Evolutionary conservation across 2,888 invertebrate species (phyloP).

Genomic region (Troides helena): DNA sequence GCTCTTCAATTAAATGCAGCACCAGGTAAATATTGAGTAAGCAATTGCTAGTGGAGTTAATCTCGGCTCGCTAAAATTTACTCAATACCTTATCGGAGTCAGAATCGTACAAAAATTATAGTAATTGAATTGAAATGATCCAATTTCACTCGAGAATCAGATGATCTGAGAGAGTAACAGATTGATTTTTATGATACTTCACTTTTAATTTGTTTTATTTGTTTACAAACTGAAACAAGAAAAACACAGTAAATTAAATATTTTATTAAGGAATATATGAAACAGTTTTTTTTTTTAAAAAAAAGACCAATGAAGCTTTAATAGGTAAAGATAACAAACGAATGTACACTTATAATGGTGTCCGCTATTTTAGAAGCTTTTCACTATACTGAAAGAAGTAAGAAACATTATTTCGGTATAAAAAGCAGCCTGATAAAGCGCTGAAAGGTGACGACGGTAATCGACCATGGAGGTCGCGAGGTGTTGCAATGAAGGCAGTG

Average conservation of each 20-base stretch:
- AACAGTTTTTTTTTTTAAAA: background rate
- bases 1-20: constrained; percentile 26
- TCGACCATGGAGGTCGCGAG: constrained; percentile 53
- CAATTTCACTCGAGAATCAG: background rate
- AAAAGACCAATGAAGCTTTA: background rate
- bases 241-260: background rate
- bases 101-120: constrained; percentile 9
- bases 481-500: constrained; percentile 37
- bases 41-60: constrained; percentile 16
- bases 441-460: constrained; percentile 36
- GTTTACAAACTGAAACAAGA: no score
- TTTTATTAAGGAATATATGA: background rate
- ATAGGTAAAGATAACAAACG: background rate
- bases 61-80: constrained; percentile 20
- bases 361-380: constrained; percentile 53
- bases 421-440: constrained; percentile 67
- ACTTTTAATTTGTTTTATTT: background rate
- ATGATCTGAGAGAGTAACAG: background rate
- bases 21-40: constrained; percentile 26
- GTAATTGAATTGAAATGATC: constrained; percentile 17
- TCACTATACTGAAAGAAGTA: constrained; percentile 54
- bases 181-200: background rate
- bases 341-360: constrained; percentile 43
- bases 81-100: constrained; percentile 26
- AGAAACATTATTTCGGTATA: constrained; percentile 68